These are phyloP conservation scores for Plemyria rubiginata DNA, from an alignment of 2,888 invertebrate species.

Conservation along the genomic window DNA sequence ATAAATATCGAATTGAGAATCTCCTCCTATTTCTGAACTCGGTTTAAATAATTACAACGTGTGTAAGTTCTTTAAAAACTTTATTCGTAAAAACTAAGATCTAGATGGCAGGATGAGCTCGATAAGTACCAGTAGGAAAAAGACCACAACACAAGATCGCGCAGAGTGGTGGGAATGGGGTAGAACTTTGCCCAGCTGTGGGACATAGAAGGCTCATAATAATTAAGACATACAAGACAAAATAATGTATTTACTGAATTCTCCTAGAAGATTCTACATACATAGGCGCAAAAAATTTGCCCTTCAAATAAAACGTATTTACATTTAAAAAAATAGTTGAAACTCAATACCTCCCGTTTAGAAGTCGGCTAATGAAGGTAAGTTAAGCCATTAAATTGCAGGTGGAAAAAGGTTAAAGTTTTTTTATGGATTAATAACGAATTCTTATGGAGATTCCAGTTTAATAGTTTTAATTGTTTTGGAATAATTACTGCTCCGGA, in stretches of 20 bases:
- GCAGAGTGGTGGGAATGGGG: no score
- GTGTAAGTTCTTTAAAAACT: no score
- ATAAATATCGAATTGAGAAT: no score
- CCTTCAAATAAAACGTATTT: not conserved
- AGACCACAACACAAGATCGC: no score
- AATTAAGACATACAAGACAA: not conserved
- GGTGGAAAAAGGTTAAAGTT: conserved; percentile 35
- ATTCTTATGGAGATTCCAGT: conserved; percentile 11
- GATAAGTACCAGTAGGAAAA: no score
- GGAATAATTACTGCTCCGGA: not conserved
- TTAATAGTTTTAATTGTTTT: conserved; percentile 14
- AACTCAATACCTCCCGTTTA: conserved; percentile 1
- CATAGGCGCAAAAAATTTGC: not conserved
- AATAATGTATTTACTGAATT: conserved; percentile 1
- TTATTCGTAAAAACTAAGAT: no score
- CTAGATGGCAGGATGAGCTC: no score
- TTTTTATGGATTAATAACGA: conserved; percentile 4
- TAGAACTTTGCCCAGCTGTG: no score
- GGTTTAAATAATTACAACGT: no score
- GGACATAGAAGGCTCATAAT: no score
- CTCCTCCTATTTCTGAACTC: no score
- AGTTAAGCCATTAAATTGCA: conserved; percentile 36
- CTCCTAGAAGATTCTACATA: not conserved
- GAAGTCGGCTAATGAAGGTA: conserved; percentile 27
- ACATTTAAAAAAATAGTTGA: conserved; percentile 4